A percentile compares a stretch with the other conserved stretches of the same genome.
Conservation (phyloP, 1,140 invertebrate species). For the Chionoecetes opilio region DNA sequence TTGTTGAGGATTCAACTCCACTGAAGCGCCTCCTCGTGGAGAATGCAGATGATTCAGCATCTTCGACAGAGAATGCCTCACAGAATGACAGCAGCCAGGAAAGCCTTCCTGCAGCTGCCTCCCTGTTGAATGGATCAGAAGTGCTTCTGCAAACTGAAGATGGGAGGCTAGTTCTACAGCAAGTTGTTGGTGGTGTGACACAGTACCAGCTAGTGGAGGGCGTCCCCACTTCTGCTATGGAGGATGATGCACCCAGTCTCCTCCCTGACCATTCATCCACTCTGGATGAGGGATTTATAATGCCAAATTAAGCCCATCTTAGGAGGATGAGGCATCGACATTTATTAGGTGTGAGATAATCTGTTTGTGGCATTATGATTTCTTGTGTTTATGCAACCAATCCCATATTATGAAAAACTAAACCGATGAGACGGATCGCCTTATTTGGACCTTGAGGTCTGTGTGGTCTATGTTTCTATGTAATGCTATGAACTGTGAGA, state of each 20-base stretch:
- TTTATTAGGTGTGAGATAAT: no score
- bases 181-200: constrained; percentile 71
- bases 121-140: constrained; percentile 71
- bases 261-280: constrained; percentile 32
- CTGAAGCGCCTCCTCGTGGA: constrained; percentile 62
- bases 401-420: no score
- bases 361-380: no score
- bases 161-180: constrained; percentile 65
- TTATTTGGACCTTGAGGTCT: no score
- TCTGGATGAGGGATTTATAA: constrained; percentile 43
- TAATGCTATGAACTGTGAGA: no score
- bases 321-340: no score
- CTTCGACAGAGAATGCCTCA: neutral
- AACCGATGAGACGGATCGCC: no score
- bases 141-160: constrained; percentile 64
- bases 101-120: neutral
- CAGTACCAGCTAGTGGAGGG: constrained; percentile 74
- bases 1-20: constrained; percentile 66
- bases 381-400: no score
- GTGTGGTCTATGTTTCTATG: no score
- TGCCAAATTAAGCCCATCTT: constrained; percentile 15
- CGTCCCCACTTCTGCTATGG: constrained; percentile 40
- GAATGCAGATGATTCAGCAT: constrained; percentile 10
- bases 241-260: neutral
- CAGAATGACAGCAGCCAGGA: constrained; percentile 42